Conservation (phyloP, 1,140 invertebrate genomes). For the Aricia agestis region DNA sequence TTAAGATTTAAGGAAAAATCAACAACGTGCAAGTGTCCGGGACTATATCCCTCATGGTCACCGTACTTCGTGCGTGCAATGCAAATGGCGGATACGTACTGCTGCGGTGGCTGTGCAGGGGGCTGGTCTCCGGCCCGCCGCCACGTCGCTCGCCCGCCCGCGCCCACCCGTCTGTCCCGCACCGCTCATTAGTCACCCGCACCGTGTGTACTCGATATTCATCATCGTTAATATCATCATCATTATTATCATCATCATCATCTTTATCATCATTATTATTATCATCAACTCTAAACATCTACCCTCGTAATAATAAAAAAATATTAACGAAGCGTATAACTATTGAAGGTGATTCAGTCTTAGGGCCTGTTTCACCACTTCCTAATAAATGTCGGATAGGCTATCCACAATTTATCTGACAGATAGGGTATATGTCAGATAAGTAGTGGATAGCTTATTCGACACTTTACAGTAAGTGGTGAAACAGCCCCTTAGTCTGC, state of each 20-base stretch:
- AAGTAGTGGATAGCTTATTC: too few species aligned
- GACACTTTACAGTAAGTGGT: too few species aligned
- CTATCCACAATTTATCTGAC: too few species aligned
- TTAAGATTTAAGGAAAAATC: too few species aligned
- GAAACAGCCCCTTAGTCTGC: too few species aligned
- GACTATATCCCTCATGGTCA: background rate
- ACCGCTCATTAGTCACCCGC: conserved; percentile 40
- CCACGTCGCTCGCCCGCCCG: conserved; percentile 78
- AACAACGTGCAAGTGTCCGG: background rate
- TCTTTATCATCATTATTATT: too few species aligned
- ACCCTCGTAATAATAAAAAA: too few species aligned
- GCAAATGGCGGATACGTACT: conserved; percentile 79
- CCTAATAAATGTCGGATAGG: too few species aligned
- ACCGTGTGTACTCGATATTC: conserved; percentile 16
- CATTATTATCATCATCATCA: background rate
- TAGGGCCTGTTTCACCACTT: too few species aligned
- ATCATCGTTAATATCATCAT: background rate
- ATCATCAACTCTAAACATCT: background rate
- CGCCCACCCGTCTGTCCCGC: conserved; percentile 71
- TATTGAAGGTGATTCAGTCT: too few species aligned
- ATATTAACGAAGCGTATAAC: too few species aligned
- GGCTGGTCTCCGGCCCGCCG: conserved; percentile 83
- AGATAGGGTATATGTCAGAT: too few species aligned
- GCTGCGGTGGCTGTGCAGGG: conserved; percentile 85
- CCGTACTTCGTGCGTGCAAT: background rate